Evolutionary conservation across 2,113 vertebrate genomes (phyloP), one percentile per base, ranked within the genome.

Genomic region (Tetrao urogallus): DNA sequence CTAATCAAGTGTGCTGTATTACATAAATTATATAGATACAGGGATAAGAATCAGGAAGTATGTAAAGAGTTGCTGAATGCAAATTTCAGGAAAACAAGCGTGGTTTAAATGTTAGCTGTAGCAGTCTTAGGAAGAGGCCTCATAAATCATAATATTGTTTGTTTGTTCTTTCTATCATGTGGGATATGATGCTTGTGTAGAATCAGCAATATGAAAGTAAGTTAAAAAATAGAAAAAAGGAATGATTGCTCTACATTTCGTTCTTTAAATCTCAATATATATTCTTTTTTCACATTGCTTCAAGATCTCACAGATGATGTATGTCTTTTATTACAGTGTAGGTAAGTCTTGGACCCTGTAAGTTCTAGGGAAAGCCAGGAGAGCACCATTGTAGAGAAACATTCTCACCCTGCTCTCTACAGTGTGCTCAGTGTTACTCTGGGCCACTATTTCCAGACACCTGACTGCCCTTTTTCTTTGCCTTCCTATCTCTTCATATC

Each of bases 1-100:
- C 83, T 97, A 95, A 96, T 94, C 17, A 42, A 93, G 64, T 48
- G 52, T 20, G 12, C 27, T 34, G 50, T 34, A 24, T 88, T 77
- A 86, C 24, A 52, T 71, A 77, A 88, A 60, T 88, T 71, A 67
- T 42, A 50, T 17, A 79, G 75, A 48, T 69, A 56, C 3, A 66
- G 38, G 85, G 63, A 73, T 34, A 60, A 92, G 91, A 89, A 69
- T 61, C 47, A 73, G 34, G 30, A 10, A 10, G 66, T 70, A 50
- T 54, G 50, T 24, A 73, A 81, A 76, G 76, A 43, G 74, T 64
- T 81, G n/a, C 74, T 63, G 25, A 70, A 45, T 36, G 20, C 28
- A 71, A 79, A 64, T 88, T 86, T 77, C 52, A 42, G 14, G 64
- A 52, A 83, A 92, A 76, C 19, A 90, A 83, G 18, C 20, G 2